Evolutionary conservation across 1,140 invertebrate genomes (phyloP).

Genomic region (Gyrodactylus salaris): DNA sequence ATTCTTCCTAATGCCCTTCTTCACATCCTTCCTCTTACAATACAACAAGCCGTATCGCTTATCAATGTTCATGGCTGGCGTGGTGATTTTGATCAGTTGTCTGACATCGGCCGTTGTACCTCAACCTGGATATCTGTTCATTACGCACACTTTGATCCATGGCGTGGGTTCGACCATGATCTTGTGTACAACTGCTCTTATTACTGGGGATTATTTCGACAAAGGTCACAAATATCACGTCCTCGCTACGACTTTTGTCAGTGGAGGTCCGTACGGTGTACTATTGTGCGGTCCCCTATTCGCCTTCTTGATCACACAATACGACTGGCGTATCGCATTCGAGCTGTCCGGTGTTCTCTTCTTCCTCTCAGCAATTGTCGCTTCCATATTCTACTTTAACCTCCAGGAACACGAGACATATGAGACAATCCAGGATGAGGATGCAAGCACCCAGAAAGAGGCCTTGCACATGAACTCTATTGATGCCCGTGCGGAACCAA

Average conservation of each 20-base stretch:
- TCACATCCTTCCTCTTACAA: background rate
- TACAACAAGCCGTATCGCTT: background rate
- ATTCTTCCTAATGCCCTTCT: conserved; percentile 6
- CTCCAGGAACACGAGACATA: background rate
- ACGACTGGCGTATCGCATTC: conserved; percentile 4
- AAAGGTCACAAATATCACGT: conserved; percentile 12
- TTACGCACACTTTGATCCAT: conserved; percentile 10
- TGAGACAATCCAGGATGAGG: background rate
- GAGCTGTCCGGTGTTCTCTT: background rate
- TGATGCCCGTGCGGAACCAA: too few species aligned
- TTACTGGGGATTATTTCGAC: conserved; percentile 12
- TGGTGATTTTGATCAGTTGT: conserved; percentile 2
- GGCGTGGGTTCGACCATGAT: conserved; percentile 11
- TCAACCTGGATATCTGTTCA: conserved; percentile 1
- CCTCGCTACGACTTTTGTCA: conserved; percentile 9
- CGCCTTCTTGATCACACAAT: background rate
- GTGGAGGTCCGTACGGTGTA: conserved; percentile 3
- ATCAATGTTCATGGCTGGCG: background rate
- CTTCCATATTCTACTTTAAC: background rate
- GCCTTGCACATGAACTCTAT: too few species aligned
- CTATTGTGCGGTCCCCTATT: conserved; percentile 2
- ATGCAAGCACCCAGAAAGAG: background rate
- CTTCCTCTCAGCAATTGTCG: background rate
- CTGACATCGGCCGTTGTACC: background rate
- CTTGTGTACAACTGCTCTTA: conserved; percentile 10